These are phyloP conservation scores for Sebastes goodei DNA, from an alignment of 2,797 vertebrate genomes.

Conservation along the genomic window DNA sequence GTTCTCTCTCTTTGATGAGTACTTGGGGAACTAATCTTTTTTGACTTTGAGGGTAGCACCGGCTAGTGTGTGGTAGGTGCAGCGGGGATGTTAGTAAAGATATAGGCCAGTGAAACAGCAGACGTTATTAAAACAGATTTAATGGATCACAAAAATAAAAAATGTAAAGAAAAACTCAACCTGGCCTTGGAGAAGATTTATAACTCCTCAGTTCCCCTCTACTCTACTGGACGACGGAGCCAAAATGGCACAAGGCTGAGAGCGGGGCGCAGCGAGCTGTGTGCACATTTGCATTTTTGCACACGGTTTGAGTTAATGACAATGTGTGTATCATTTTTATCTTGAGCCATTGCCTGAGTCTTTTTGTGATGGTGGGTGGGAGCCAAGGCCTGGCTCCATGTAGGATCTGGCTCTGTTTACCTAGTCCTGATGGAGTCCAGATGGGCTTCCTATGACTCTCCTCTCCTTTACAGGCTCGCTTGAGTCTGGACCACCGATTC, in stretches of 20 bases:
- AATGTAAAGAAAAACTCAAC: constrained; percentile 26
- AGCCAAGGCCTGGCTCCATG: constrained; percentile 70
- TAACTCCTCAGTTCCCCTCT: constrained; percentile 5
- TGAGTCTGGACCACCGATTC: constrained; percentile 59
- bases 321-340: constrained; percentile 73
- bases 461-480: constrained; percentile 41
- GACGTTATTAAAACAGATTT: constrained; percentile 34
- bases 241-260: constrained; percentile 27
- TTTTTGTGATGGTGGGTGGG: constrained; percentile 71
- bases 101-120: constrained; percentile 25
- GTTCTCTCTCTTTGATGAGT: neutral
- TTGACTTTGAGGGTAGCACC: constrained; percentile 6
- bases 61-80: constrained; percentile 9
- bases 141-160: constrained; percentile 11
- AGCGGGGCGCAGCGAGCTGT: constrained; percentile 25
- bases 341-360: constrained; percentile 66
- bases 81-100: constrained; percentile 10
- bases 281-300: constrained; percentile 69
- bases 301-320: constrained; percentile 72
- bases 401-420: constrained; percentile 79
- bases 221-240: constrained; percentile 10
- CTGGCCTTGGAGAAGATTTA: constrained; percentile 36
- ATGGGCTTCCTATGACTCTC: constrained; percentile 71
- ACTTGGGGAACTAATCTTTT: constrained; percentile 4
- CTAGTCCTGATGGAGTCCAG: constrained; percentile 78